Percentiles rank a stretch among this genome's conserved stretches.
Evolutionary conservation across 2,797 vertebrate species (phyloP).

Genomic region (Carapus acus): DNA sequence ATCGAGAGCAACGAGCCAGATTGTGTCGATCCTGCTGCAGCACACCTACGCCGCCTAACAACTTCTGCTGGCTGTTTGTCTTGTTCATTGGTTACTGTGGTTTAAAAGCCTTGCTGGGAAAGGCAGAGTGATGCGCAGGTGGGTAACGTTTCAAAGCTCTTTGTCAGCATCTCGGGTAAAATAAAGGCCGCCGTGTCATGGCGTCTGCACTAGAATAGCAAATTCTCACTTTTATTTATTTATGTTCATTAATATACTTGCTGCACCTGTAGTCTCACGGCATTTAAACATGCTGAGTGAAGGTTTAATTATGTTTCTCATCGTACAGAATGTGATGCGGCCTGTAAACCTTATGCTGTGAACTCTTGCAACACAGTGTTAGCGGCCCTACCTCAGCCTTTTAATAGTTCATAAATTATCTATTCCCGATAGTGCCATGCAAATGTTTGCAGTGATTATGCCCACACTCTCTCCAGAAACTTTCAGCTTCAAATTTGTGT

Average conservation of each 20-base stretch:
- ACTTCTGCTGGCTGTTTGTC: slow-evolving; percentile 44
- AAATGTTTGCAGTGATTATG: slow-evolving; percentile 7
- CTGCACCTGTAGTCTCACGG: slow-evolving; percentile 29
- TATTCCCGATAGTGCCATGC: slow-evolving; percentile 9
- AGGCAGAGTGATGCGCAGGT: slow-evolving; percentile 7
- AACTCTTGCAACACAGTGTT: slow-evolving; percentile 18
- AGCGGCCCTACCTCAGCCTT: slow-evolving; percentile 16
- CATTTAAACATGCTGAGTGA: slow-evolving; percentile 47
- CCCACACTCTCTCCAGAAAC: background rate
- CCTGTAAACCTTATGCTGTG: slow-evolving; percentile 24
- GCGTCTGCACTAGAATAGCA: slow-evolving; percentile 17
- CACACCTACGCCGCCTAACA: slow-evolving; percentile 40
- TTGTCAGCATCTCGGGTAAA: slow-evolving; percentile 28
- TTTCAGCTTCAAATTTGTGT: slow-evolving; percentile 6
- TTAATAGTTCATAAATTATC: slow-evolving; percentile 18
- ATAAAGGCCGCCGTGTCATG: slow-evolving; percentile 26
- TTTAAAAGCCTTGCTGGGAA: slow-evolving; percentile 9
- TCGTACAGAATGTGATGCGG: slow-evolving; percentile 32
- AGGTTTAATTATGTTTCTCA: slow-evolving; percentile 50
- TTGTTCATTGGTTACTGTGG: slow-evolving; percentile 37
- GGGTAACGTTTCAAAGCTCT: slow-evolving; percentile 35
- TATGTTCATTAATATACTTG: slow-evolving; percentile 45
- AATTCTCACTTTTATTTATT: slow-evolving; percentile 41
- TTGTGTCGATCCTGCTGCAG: slow-evolving; percentile 48
- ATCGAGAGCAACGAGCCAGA: slow-evolving; percentile 44